Conservation (phyloP, 2,113 vertebrate genomes). For the Apaloderma vittatum region DNA sequence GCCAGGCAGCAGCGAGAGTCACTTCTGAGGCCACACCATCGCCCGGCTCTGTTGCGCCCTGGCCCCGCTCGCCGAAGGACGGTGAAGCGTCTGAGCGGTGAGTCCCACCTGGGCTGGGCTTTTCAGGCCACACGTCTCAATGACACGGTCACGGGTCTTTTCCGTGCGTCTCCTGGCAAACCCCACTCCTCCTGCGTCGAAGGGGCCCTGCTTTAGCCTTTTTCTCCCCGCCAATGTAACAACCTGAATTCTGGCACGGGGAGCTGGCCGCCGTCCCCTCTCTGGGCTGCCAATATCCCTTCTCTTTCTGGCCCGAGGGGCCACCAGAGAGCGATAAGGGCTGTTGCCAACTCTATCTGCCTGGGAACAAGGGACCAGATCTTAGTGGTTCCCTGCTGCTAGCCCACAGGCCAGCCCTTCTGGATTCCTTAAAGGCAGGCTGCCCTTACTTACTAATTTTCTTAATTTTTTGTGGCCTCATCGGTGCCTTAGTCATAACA, state of each 20-base stretch:
- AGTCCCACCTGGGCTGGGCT: neutral
- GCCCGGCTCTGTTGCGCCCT: neutral
- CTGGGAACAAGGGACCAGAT: slow-evolving; percentile 20
- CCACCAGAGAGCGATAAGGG: neutral
- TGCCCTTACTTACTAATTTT: slow-evolving; percentile 7
- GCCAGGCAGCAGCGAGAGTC: neutral
- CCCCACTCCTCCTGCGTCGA: neutral
- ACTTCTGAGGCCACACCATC: neutral
- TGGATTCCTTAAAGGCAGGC: neutral
- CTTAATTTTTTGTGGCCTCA: slow-evolving; percentile 23
- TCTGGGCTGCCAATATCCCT: slow-evolving; percentile 20
- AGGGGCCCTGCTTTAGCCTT: neutral
- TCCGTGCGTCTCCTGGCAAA: rapidly evolving
- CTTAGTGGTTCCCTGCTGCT: neutral
- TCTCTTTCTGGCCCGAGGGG: neutral
- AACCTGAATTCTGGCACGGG: neutral
- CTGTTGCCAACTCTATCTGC: slow-evolving; percentile 23
- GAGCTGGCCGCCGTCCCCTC: neutral
- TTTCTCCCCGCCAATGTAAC: neutral
- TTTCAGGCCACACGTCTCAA: rapidly evolving
- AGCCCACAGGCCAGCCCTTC: neutral
- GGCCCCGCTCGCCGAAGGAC: neutral
- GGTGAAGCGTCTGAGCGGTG: neutral
- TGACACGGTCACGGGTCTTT: neutral
- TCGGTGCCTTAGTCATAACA: neutral